Evolutionary conservation across 2,888 invertebrate species (phyloP).

Genomic region (Hirtodrosophila histrioides): DNA sequence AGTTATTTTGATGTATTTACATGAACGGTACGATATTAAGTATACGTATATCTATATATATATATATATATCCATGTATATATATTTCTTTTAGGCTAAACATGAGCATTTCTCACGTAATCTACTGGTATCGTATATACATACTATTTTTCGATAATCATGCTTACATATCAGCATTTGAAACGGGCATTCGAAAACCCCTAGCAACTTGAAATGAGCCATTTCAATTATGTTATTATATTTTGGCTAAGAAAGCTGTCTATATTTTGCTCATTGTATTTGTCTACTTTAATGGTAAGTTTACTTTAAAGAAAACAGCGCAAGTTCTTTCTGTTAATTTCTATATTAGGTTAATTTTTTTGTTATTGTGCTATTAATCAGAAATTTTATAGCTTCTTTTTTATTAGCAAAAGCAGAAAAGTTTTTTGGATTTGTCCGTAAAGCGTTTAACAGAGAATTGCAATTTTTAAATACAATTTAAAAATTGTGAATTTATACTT

Average conservation of each 20-base stretch:
- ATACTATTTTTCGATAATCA: conserved; percentile 73
- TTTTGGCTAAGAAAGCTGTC: conserved; percentile 57
- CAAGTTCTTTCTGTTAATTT: conserved; percentile 31
- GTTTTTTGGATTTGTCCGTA: conserved; percentile 55
- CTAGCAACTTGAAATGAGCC: conserved; percentile 38
- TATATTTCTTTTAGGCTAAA: conserved; percentile 53
- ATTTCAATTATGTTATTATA: conserved; percentile 36
- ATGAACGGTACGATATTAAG: conserved; percentile 51
- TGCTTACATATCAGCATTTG: conserved; percentile 78
- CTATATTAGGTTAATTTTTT: conserved; percentile 22
- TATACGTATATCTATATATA: conserved; percentile 42
- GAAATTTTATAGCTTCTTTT: conserved; percentile 78
- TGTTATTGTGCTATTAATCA: conserved; percentile 76
- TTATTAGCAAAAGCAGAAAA: conserved; percentile 63
- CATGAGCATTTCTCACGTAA: conserved; percentile 23
- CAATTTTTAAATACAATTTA: conserved; percentile 75
- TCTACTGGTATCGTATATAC: conserved; percentile 19
- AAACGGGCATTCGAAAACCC: conserved; percentile 58
- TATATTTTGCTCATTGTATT: conserved; percentile 25
- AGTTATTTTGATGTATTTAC: conserved; percentile 49
- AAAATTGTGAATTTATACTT: conserved; percentile 71
- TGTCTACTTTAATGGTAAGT: conserved; percentile 30
- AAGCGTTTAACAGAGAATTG: conserved; percentile 68
- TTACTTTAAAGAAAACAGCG: conserved; percentile 25
- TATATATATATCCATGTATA: conserved; percentile 5